Conservation (phyloP, 2,888 invertebrate species). For the Ceratothoa steindachneri region DNA sequence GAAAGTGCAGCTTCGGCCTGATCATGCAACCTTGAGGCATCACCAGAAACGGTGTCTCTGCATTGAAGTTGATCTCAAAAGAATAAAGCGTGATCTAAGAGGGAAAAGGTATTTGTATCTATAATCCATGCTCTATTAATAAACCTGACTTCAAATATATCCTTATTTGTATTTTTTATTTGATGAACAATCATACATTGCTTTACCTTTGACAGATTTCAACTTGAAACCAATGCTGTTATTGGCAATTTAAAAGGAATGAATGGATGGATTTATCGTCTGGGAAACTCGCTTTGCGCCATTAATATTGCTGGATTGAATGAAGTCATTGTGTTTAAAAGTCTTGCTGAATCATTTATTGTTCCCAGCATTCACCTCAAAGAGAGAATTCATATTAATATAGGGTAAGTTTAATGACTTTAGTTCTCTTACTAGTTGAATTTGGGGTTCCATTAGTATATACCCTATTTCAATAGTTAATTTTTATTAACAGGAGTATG, state of each 20-base stretch:
- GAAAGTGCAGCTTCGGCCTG: too few relatives aligned
- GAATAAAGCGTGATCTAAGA: too few relatives aligned
- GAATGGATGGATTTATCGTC: constrained; percentile 1
- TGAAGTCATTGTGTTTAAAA: background rate
- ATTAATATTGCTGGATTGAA: background rate
- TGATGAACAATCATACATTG: background rate
- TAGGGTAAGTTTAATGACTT: background rate
- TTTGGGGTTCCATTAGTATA: too few relatives aligned
- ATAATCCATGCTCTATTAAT: background rate
- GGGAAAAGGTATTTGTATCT: background rate
- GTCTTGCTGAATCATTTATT: background rate
- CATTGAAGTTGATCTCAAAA: too few relatives aligned
- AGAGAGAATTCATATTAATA: background rate
- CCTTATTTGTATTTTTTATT: background rate
- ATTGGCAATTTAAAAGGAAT: constrained; percentile 1
- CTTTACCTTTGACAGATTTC: background rate
- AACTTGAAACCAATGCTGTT: background rate
- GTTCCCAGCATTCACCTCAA: background rate
- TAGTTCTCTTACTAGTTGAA: too few relatives aligned
- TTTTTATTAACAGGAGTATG: too few relatives aligned
- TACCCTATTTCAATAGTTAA: too few relatives aligned
- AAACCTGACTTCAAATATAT: background rate
- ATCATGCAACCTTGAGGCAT: too few relatives aligned
- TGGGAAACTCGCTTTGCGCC: background rate
- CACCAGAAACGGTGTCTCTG: too few relatives aligned